Evolutionary conservation across 2,113 vertebrate genomes (phyloP), one percentile per base, ranked within the genome.

Genomic region (Crotalus horridus): DNA sequence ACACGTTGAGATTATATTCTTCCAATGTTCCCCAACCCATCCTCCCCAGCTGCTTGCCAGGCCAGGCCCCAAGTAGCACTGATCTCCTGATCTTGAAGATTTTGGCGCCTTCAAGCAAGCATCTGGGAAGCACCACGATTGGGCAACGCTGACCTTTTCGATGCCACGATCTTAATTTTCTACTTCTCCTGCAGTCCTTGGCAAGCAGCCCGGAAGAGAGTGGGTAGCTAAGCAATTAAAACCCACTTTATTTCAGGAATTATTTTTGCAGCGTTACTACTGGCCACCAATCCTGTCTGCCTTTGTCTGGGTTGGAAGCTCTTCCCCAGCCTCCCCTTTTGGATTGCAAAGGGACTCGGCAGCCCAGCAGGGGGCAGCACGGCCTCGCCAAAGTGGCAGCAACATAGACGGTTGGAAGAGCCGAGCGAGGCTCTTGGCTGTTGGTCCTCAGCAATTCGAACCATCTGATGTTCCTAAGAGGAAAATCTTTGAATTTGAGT

Each of bases 281-380:
- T 1, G 39, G 55, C 11, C 11, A 8, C 54, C 26, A 7, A 21
- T 24, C 64, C 64, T 24, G 15, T 20, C 23, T 33, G 13, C 12
- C 48, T 29, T 56, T 58, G 64, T 33, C 12, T 13, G 56, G 20
- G 23, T 43, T 24, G 9, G 43, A 15, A 33, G 0, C 12, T 29
- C 89, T 46, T 5, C 11, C 2, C 23, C 1, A 21, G 1, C 20
- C 3, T 1, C 6, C 88, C 88, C 33, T 2, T 1, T 90, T 5
- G 4, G 58, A 46, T 48, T 91, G 90, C 29, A 39, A 2, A 24
- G 48, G 10, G 85, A n/a, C 17, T 26, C 2, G 1, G 5, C 9
- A 17, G 26, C n/a, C 74, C 58, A 61, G 15, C 26, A 5, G 88
- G 53, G 93, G 95, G 95, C 95, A 95, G 95, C 93, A 93, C 88